Percentiles rank a stretch among this genome's conserved stretches.
phyloP scores from a whole-genome alignment of 1,140 invertebrate genomes.

The Drosophila quadrilineata region DNA sequence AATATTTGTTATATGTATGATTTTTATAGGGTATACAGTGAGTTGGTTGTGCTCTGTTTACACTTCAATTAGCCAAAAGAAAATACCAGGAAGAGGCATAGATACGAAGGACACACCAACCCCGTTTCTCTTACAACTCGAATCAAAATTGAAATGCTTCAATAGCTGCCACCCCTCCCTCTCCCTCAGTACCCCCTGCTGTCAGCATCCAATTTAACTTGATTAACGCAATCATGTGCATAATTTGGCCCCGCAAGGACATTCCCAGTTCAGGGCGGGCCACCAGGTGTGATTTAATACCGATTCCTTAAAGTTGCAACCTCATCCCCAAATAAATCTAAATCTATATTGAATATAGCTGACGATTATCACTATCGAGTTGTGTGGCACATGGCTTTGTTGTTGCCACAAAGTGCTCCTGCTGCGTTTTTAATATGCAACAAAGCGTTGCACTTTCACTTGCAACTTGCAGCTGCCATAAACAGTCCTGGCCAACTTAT shows the following conservation, averaged over 20 bases:
- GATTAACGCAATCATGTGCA: constrained; percentile 45
- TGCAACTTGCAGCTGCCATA: background rate
- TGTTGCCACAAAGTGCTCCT: constrained; percentile 42
- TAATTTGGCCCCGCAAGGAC: constrained; percentile 31
- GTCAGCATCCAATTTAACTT: constrained; percentile 39
- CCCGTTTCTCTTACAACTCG: background rate
- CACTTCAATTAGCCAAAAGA: constrained; percentile 20
- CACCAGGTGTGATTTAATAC: constrained; percentile 19
- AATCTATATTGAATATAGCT: constrained; percentile 70
- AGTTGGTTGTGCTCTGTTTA: background rate
- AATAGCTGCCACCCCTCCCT: too few relatives aligned
- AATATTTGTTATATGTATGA: background rate
- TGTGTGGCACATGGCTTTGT: too few relatives aligned
- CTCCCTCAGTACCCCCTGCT: too few relatives aligned
- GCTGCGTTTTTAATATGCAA: constrained; percentile 60
- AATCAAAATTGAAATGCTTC: constrained; percentile 21
- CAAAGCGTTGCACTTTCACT: constrained; percentile 8
- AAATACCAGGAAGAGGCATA: background rate
- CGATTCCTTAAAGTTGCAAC: constrained; percentile 23
- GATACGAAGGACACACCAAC: background rate
- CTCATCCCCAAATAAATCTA: constrained; percentile 50
- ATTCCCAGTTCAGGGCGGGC: too few relatives aligned
- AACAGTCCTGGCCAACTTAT: constrained; percentile 30
- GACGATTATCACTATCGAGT: constrained; percentile 46
- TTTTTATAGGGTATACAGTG: background rate